These are phyloP conservation scores for Virgularia gustaviana DNA, from an alignment of 92 coral and sea anemone genomes.

Conservation along the genomic window DNA sequence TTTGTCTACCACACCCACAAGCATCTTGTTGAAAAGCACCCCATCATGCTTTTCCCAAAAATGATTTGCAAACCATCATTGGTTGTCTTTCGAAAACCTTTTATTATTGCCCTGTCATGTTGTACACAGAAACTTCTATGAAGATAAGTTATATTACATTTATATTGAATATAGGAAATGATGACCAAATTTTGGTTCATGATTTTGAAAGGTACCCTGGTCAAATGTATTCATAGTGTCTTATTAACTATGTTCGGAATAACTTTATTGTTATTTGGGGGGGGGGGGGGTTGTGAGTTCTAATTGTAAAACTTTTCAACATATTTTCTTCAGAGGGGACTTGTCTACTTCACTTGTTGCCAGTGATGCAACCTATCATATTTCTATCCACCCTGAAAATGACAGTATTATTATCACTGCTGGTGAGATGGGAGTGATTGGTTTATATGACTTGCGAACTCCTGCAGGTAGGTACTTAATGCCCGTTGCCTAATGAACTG, in stretches of 20 bases:
- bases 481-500: too few species aligned
- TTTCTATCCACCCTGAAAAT: slow-evolving; percentile 84
- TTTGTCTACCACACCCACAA: too few species aligned
- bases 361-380: slow-evolving; percentile 80
- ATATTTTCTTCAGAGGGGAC: slow-evolving; percentile 73
- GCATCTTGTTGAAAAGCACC: too few species aligned
- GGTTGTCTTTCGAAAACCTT: too few species aligned
- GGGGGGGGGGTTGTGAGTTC: too few species aligned
- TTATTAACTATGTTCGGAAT: not conserved
- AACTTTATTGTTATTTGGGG: too few species aligned
- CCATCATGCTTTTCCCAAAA: too few species aligned
- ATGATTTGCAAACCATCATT: too few species aligned
- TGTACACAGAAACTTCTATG: too few species aligned
- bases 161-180: slow-evolving; percentile 63
- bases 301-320: not conserved
- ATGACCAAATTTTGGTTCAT: slow-evolving; percentile 74
- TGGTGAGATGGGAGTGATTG: slow-evolving; percentile 76
- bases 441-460: slow-evolving; percentile 66
- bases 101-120: too few species aligned
- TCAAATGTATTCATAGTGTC: not conserved
- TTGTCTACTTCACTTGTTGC: slow-evolving; percentile 59
- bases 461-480: slow-evolving; percentile 39
- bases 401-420: slow-evolving; percentile 78
- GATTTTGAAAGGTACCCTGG: slow-evolving; percentile 85
- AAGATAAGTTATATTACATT: not conserved